These are phyloP conservation scores for Dermatemys mawii DNA, from an alignment of 2,113 vertebrate species.

Conservation along the genomic window DNA sequence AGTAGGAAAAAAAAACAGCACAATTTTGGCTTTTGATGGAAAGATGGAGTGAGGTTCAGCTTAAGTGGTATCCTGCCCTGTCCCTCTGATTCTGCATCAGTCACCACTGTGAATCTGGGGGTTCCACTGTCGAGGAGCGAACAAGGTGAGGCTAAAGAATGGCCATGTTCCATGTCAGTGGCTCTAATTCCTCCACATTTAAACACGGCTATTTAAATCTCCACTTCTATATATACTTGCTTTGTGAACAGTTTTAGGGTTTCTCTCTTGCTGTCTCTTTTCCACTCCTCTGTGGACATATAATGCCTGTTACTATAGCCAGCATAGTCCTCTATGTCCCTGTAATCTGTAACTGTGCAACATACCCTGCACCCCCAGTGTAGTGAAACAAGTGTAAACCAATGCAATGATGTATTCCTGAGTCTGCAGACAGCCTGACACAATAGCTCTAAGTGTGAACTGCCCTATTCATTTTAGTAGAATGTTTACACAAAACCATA, in stretches of 20 bases:
- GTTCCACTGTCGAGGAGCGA: background rate
- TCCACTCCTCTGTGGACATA: background rate
- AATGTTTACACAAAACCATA: background rate
- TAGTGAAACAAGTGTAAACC: background rate
- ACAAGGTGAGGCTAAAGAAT: background rate
- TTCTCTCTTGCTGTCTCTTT: background rate
- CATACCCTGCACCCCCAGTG: background rate
- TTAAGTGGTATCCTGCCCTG: background rate
- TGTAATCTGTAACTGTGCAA: background rate
- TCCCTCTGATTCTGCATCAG: background rate
- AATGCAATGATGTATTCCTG: background rate
- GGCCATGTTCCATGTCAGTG: background rate
- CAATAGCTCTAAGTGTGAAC: rapidly evolving
- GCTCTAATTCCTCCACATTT: background rate
- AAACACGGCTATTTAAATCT: background rate
- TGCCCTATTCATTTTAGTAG: background rate
- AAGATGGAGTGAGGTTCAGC: background rate
- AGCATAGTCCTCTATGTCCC: background rate
- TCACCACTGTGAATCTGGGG: rapidly evolving
- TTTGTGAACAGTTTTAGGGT: background rate
- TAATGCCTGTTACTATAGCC: background rate
- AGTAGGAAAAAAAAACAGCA: background rate
- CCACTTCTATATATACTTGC: background rate
- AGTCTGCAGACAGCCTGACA: background rate
- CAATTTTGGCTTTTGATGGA: background rate